These are phyloP conservation scores for Leiothrix lutea DNA, from an alignment of 2,113 vertebrate genomes.

Conservation along the genomic window DNA sequence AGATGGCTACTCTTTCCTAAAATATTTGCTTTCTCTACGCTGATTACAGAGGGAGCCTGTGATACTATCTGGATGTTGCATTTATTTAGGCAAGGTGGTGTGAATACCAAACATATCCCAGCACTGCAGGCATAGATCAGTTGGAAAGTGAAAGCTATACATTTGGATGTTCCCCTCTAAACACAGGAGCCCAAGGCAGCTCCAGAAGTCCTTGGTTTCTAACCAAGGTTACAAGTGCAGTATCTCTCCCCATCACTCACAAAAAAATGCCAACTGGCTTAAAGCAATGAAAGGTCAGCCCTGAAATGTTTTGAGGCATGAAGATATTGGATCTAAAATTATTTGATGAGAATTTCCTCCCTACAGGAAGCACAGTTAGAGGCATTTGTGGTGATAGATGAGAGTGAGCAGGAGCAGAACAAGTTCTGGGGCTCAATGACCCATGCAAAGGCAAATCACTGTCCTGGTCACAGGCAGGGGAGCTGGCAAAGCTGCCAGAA, in stretches of 20 bases:
- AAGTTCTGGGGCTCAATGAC: slow-evolving; percentile 3
- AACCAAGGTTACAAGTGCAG: background rate
- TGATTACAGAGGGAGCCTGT: background rate
- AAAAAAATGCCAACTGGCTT: background rate
- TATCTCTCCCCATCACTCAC: background rate
- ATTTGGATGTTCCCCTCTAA: background rate
- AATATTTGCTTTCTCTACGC: background rate
- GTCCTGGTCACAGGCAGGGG: background rate
- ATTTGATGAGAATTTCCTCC: slow-evolving; percentile 34
- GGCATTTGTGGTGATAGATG: background rate
- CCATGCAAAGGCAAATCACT: slow-evolving; percentile 12
- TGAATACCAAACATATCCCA: background rate
- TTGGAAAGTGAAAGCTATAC: background rate
- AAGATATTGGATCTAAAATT: background rate
- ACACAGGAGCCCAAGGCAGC: background rate
- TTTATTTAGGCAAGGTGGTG: background rate
- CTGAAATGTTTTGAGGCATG: slow-evolving; percentile 7
- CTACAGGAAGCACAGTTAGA: slow-evolving; percentile 33
- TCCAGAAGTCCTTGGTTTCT: background rate
- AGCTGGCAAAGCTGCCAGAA: background rate
- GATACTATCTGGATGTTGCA: background rate
- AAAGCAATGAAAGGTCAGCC: background rate
- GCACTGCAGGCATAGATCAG: background rate
- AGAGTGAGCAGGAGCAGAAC: slow-evolving; percentile 1
- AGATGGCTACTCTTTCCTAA: background rate